Percentiles rank a stretch among this genome's conserved stretches.
Evolutionary conservation across 2,113 vertebrate species (phyloP).

Genomic region (Ptilonorhynchus violaceus): DNA sequence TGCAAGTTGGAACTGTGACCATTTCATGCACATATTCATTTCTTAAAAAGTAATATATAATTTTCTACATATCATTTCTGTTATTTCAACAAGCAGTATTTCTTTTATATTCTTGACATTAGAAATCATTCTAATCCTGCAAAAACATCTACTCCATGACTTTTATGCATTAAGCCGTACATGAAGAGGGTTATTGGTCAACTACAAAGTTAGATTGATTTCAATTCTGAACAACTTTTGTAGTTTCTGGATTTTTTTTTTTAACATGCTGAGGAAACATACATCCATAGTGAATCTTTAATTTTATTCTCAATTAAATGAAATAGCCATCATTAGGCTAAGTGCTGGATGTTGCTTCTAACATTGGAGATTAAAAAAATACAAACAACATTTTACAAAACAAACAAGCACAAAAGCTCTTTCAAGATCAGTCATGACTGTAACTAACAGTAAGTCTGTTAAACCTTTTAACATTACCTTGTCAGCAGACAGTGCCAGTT

Average conservation of each 20-base stretch:
- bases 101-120: not conserved
- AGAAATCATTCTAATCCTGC: not conserved
- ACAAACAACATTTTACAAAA: not conserved
- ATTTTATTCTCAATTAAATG: not conserved
- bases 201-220: slow-evolving; percentile 15
- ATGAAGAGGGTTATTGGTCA: slow-evolving; percentile 17
- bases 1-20: not conserved
- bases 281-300: not conserved
- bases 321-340: not conserved
- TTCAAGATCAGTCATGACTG: not conserved
- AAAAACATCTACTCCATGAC: slow-evolving; percentile 16
- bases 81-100: slow-evolving; percentile 14
- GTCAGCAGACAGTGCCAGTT: not conserved
- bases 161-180: slow-evolving; percentile 6
- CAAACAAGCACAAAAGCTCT: not conserved
- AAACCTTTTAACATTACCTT: not conserved
- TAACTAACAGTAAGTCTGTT: not conserved
- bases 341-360: not conserved
- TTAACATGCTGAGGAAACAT: not conserved
- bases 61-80: not conserved
- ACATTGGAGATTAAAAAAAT: not conserved
- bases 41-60: not conserved
- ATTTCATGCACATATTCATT: not conserved
- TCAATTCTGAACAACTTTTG: not conserved
- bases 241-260: not conserved